phyloP scores from a whole-genome alignment of 2,888 invertebrate species.

The Oligia latruncula region DNA sequence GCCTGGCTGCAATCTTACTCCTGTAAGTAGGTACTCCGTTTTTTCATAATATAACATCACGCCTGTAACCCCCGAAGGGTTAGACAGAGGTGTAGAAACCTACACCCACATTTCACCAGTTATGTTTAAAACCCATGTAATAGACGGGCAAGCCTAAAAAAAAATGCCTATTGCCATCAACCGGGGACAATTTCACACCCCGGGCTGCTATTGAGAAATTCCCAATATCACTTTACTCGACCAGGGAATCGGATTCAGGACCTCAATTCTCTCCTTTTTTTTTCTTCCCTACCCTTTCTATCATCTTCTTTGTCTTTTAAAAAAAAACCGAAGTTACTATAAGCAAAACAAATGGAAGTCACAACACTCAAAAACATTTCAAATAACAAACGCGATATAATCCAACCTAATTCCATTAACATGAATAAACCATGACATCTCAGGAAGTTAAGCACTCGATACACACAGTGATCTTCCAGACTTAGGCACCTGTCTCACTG shows the following conservation, averaged over 20 bases:
- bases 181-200: no score
- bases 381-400: neutral
- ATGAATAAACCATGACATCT: constrained; percentile 24
- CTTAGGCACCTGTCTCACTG: neutral
- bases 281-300: neutral
- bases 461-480: constrained; percentile 7
- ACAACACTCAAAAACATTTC: neutral
- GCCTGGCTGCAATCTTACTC: neutral
- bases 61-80: no score
- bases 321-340: neutral
- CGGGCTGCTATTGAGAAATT: no score
- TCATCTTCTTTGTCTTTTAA: neutral
- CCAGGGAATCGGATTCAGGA: no score
- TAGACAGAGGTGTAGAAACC: no score
- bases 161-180: no score
- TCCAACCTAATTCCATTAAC: neutral
- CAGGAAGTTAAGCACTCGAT: constrained; percentile 10
- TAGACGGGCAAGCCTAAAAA: no score
- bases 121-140: no score
- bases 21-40: neutral
- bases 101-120: no score
- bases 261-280: neutral
- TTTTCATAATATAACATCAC: neutral
- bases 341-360: neutral
- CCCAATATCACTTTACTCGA: no score